Evolutionary conservation across 2,797 vertebrate species (phyloP).

Genomic region (Myiotriccus ornatus): DNA sequence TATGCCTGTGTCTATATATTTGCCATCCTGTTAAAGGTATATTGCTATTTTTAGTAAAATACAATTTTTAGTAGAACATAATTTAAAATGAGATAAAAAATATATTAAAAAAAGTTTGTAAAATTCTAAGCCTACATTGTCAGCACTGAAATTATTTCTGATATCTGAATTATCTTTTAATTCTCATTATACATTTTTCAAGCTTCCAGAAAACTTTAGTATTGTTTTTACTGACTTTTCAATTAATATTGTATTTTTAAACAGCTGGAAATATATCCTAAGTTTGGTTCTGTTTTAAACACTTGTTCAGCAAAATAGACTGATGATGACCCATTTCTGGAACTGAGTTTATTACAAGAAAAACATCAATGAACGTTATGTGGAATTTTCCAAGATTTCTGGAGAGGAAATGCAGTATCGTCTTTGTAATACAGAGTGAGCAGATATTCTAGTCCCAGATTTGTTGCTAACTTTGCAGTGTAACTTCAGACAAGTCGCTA

Average conservation of each 20-base stretch:
- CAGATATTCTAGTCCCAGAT: not conserved
- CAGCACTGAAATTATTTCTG: not conserved
- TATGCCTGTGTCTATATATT: not conserved
- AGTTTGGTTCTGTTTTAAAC: not conserved
- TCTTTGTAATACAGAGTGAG: not conserved
- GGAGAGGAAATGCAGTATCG: slow-evolving; percentile 14
- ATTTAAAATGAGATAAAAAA: not conserved
- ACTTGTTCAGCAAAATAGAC: slow-evolving; percentile 7
- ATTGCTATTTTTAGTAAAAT: not conserved
- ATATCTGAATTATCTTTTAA: not conserved
- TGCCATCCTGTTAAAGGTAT: not conserved
- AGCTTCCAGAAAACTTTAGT: not conserved
- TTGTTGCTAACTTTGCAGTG: not conserved
- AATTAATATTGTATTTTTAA: not conserved
- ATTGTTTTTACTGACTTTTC: not conserved
- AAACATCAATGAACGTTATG: not conserved
- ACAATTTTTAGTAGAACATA: not conserved
- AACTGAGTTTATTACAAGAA: not conserved
- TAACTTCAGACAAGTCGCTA: not conserved
- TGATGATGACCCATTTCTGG: not conserved
- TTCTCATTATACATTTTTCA: not conserved
- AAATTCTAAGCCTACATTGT: not conserved
- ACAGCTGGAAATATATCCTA: not conserved
- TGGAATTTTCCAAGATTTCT: slow-evolving; percentile 31
- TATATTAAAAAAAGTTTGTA: not conserved